A percentile compares a stretch with the other conserved stretches of the same genome.
Evolutionary conservation across 2,113 vertebrate species (phyloP).

Genomic region (Neoarius graeffei): DNA sequence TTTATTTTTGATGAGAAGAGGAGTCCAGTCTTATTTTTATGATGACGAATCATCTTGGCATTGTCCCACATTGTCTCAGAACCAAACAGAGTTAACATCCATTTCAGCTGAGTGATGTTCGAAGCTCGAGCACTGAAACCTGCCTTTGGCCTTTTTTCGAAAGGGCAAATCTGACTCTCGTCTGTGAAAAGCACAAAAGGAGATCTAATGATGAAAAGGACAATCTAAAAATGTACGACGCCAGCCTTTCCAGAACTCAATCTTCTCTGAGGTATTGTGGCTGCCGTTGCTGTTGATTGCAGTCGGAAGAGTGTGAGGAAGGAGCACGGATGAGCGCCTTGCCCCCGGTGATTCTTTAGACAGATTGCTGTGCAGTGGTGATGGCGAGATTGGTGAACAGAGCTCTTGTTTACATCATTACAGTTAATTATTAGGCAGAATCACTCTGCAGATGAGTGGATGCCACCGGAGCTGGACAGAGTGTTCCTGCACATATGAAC

Average conservation of each 20-base stretch:
- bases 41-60: neutral
- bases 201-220: conserved; percentile 26
- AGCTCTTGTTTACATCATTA: conserved; percentile 75
- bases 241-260: conserved; percentile 5
- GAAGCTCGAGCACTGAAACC: neutral
- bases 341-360: conserved; percentile 58
- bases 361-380: conserved; percentile 66
- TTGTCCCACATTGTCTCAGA: neutral
- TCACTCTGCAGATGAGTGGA: conserved; percentile 53
- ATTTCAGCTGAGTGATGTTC: neutral
- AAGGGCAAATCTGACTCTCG: neutral
- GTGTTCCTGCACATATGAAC: neutral
- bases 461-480: conserved; percentile 35
- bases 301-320: conserved; percentile 37
- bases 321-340: conserved; percentile 48
- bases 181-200: conserved; percentile 26
- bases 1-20: neutral
- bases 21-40: neutral
- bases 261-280: conserved; percentile 32
- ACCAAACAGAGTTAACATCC: neutral
- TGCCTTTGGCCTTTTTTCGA: neutral
- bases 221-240: conserved; percentile 28
- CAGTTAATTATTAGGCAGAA: conserved; percentile 68
- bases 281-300: conserved; percentile 35
- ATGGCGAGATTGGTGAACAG: conserved; percentile 56